phyloP scores from a whole-genome alignment of 1,140 invertebrate species.

The Ips nitidus region DNA sequence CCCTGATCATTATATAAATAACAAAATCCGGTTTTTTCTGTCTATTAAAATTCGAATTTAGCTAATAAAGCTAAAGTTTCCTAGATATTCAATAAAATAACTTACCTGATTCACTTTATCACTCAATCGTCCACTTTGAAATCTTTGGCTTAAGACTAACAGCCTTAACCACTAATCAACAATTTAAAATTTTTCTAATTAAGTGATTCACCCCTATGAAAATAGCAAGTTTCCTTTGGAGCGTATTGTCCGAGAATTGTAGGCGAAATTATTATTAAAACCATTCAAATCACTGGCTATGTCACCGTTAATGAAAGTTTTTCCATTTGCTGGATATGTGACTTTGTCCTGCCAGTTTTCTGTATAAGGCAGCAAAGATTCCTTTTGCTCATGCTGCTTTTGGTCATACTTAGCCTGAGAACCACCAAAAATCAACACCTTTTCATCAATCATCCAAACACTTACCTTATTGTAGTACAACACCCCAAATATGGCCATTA shows the following conservation, averaged over 20 bases:
- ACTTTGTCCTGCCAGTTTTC: conserved; percentile 45
- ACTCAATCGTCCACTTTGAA: no score
- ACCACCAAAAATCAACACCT: not conserved
- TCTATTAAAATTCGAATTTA: no score
- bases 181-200: no score
- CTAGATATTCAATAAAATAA: no score
- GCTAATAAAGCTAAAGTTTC: no score
- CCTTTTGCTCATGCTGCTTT: conserved; percentile 57
- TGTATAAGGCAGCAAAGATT: conserved; percentile 57
- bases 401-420: conserved; percentile 75
- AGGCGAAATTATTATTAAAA: conserved; percentile 36
- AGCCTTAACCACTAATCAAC: no score
- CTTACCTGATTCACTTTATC: no score
- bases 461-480: conserved; percentile 81
- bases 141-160: no score
- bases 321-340: conserved; percentile 6
- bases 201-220: conserved; percentile 1
- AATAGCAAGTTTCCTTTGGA: conserved; percentile 37
- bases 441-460: not conserved
- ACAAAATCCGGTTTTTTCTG: no score
- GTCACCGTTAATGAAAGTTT: conserved; percentile 23
- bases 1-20: no score
- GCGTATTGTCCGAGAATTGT: conserved; percentile 30
- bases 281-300: conserved; percentile 21
- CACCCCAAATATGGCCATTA: conserved; percentile 86